Evolutionary conservation across 2,113 vertebrate genomes (phyloP).

Genomic region (Corvus moneduloides): DNA sequence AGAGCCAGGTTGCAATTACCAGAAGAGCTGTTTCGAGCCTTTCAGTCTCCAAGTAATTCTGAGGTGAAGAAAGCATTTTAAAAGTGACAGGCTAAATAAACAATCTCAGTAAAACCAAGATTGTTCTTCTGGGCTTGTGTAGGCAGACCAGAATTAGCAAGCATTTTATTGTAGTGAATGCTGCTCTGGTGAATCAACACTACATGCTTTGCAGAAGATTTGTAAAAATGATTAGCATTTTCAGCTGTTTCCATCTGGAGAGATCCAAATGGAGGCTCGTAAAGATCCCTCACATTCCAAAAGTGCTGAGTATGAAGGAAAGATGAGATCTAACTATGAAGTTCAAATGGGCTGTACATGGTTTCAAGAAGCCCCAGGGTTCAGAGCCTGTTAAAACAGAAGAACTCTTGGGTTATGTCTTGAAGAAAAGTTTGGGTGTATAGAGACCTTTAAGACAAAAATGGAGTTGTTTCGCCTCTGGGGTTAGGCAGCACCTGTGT

Average conservation of each 20-base stretch:
- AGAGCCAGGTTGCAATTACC: not conserved
- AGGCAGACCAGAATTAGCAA: constrained; percentile 7
- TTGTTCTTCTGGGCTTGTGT: not conserved
- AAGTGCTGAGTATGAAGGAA: constrained; percentile 36
- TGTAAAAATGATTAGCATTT: not conserved
- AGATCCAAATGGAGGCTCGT: not conserved
- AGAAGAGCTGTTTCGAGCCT: not conserved
- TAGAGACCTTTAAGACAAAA: not conserved
- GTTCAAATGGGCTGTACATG: not conserved
- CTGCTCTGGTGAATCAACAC: not conserved
- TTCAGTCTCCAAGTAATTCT: constrained; percentile 28
- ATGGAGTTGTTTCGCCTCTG: not conserved
- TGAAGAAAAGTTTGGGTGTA: not conserved
- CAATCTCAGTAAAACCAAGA: not conserved
- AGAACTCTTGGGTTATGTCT: not conserved
- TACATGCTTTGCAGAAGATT: not conserved
- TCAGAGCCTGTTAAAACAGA: not conserved
- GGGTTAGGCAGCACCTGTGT: not conserved
- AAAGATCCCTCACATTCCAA: not conserved
- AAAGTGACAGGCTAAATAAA: not conserved
- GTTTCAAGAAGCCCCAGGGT: not conserved
- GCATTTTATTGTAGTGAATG: not conserved
- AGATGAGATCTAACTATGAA: not conserved
- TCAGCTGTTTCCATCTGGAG: constrained; percentile 13
- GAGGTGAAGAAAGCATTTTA: constrained; percentile 19